Base-by-base conservation (phyloP, 2,888 invertebrate genomes). In the Leucoptera coffeella region DNA sequence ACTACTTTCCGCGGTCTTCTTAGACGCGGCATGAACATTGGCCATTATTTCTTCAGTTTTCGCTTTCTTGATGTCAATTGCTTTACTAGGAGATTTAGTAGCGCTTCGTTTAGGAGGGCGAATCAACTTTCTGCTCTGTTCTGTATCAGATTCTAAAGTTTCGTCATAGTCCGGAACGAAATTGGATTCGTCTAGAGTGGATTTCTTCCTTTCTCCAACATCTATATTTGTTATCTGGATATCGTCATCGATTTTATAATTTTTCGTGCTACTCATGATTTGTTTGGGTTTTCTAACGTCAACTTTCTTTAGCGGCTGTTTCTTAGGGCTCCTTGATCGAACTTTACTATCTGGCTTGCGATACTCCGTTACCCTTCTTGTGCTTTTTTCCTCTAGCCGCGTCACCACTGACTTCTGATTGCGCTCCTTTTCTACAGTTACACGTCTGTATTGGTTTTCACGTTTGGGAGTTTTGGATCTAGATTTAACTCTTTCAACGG, bases 161-260 rank as follows among this genome's bases (percentile, higher is more conserved):
- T 73, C 78, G 35, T 84, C 84, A 47, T 85, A 84, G 45, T 85
- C 84, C 0, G 83, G 84, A 41, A 81, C 84, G 43, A 84, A 84
- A 42, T 73, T 80, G 1, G 82, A 76, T 52, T 85, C 85, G 38
- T 85, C 83, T 22, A 84, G 52, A 4, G 77, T 75, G 6, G 80
- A 75, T 40, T 82, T 80, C 38, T 83, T 80, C 34, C 78, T 59
- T 44, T 77, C 75, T 5, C 4, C 23, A 42, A 2, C 46, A 47
- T 38, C 17, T 15, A 9, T 12, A 10, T 25, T 25, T n/a, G n/a
- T n/a, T n/a, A n/a, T n/a, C 9, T 17, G 17, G 6, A 17, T 9
- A 17, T 17, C 9, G 6, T 9, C 6, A 17, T 17, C 17, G 9
- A 17, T 17, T 17, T 17, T 9, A 50, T 51, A 20, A 50, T 17